Evolutionary conservation across 2,888 invertebrate genomes (phyloP).

Genomic region (Cotesia congregata): DNA sequence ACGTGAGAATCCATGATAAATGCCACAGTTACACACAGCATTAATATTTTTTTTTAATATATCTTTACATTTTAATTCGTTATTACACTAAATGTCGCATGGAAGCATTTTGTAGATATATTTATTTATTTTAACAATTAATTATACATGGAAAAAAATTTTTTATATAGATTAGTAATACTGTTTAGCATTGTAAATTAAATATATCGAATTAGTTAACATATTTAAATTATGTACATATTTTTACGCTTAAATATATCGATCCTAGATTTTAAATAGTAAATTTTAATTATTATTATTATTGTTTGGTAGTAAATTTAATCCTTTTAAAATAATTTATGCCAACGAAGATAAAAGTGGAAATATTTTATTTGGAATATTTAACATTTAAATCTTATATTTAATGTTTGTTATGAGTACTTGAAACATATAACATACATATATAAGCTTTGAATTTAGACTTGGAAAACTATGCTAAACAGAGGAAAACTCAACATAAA

Average conservation of each 20-base stretch:
- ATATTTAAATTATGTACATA: neutral
- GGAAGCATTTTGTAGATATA: slow-evolving; percentile 26
- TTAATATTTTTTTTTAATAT: neutral
- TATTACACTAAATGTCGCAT: slow-evolving; percentile 25
- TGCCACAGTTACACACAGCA: neutral
- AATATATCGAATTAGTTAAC: neutral
- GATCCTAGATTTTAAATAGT: neutral
- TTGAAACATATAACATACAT: neutral
- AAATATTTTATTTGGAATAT: neutral
- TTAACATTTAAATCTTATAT: neutral
- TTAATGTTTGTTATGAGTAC: neutral
- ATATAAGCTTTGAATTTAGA: neutral
- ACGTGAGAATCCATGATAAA: slow-evolving; percentile 17
- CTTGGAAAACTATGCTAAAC: neutral
- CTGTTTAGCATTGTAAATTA: neutral
- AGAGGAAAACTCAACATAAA: neutral
- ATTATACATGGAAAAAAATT: slow-evolving; percentile 1
- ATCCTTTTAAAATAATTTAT: neutral
- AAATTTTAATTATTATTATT: neutral
- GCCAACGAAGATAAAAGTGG: neutral
- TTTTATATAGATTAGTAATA: slow-evolving; percentile 2
- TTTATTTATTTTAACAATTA: neutral
- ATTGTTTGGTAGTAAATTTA: neutral
- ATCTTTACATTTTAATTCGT: slow-evolving; percentile 1
- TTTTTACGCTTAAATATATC: neutral